These are phyloP conservation scores for Oryctes rhinoceros DNA, from an alignment of 1,140 invertebrate genomes.

Conservation along the genomic window DNA sequence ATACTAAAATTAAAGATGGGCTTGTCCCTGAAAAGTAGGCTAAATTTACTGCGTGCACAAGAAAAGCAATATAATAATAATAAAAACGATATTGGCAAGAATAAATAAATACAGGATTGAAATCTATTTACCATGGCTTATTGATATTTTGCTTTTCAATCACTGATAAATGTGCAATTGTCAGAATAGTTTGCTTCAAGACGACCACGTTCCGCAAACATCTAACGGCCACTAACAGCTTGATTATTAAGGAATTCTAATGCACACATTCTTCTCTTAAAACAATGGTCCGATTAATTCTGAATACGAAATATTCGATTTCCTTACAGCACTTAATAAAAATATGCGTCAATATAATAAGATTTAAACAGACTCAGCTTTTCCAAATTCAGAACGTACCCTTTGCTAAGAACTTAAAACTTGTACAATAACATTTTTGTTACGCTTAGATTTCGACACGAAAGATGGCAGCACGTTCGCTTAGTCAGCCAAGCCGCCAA, in stretches of 20 bases:
- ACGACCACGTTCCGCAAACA: slow-evolving; percentile 37
- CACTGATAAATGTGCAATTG: slow-evolving; percentile 15
- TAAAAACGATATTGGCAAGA: not conserved
- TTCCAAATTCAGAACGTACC: slow-evolving; percentile 11
- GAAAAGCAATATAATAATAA: not conserved
- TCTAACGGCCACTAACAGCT: not conserved
- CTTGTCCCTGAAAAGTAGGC: slow-evolving; percentile 50
- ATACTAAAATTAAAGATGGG: slow-evolving; percentile 49
- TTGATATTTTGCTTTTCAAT: slow-evolving; percentile 11
- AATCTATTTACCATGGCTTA: slow-evolving; percentile 43
- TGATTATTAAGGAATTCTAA: not conserved
- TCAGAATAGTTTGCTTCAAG: slow-evolving; percentile 11
- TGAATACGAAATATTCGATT: too few species aligned
- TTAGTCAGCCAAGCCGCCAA: too few species aligned
- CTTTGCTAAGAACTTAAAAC: not conserved
- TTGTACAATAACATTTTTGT: too few species aligned
- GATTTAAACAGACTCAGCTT: not conserved
- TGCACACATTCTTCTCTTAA: too few species aligned
- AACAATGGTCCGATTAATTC: too few species aligned
- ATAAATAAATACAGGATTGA: not conserved
- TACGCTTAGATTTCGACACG: not conserved
- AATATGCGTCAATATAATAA: not conserved
- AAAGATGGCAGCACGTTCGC: slow-evolving; percentile 25
- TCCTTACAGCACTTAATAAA: too few species aligned
- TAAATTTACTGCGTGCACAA: not conserved